phyloP scores from a whole-genome alignment of 2,113 vertebrate species.

The Speoplatyrhinus poulsoni region DNA sequence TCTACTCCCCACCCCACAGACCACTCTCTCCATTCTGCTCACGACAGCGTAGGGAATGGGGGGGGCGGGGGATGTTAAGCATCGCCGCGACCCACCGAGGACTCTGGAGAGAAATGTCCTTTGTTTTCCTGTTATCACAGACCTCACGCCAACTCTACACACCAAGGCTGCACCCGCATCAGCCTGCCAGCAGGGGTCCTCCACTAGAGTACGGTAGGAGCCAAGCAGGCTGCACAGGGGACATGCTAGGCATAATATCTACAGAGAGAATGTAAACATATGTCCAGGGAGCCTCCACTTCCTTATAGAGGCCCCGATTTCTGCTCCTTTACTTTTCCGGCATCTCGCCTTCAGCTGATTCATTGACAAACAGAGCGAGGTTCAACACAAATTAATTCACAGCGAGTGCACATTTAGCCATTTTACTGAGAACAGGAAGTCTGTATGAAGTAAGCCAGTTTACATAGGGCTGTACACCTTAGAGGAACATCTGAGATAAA shows the following conservation, averaged over 20 bases:
- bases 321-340: constrained; percentile 7
- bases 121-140: constrained; percentile 62
- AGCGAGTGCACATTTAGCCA: neutral
- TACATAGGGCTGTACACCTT: neutral
- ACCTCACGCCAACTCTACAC: constrained; percentile 56
- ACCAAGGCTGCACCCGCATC: constrained; percentile 29
- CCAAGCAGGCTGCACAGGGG: constrained; percentile 31
- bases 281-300: neutral
- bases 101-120: constrained; percentile 63
- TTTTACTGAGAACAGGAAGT: too few species aligned
- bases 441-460: neutral
- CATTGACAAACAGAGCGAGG: neutral
- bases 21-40: constrained; percentile 36
- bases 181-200: constrained; percentile 59
- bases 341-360: neutral
- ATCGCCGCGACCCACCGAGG: constrained; percentile 39
- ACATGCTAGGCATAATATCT: constrained; percentile 30
- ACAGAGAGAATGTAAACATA: constrained; percentile 33
- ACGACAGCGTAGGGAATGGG: constrained; percentile 40
- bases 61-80: constrained; percentile 32
- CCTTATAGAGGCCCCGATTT: neutral
- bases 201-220: neutral
- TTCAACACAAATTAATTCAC: neutral
- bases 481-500: neutral
- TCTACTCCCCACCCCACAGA: constrained; percentile 29